Percentiles rank a stretch among this genome's conserved stretches.
phyloP scores from a whole-genome alignment of 2,888 invertebrate genomes.

The Timema cristinae region DNA sequence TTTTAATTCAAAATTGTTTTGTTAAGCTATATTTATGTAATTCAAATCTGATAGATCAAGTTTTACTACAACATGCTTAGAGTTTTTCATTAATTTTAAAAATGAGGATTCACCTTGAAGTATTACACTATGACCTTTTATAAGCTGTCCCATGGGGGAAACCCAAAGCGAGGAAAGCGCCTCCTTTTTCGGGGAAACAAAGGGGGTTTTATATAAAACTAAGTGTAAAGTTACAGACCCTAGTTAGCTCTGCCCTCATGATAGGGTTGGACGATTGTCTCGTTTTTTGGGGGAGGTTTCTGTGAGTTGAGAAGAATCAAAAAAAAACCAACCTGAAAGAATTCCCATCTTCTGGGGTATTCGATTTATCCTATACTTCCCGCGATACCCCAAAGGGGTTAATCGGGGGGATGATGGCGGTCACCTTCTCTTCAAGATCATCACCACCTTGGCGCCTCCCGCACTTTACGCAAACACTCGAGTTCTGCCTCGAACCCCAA shows the following conservation, averaged over 20 bases:
- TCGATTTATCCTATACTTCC: conserved; percentile 23
- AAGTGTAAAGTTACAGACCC: too few species aligned
- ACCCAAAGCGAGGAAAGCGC: too few species aligned
- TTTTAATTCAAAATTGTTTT: too few species aligned
- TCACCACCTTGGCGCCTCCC: conserved; percentile 20
- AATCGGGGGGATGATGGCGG: conserved; percentile 24
- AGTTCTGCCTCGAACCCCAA: conserved; percentile 19
- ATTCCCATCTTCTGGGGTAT: conserved; percentile 5
- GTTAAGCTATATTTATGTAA: too few species aligned
- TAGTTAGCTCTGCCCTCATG: not conserved
- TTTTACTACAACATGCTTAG: too few species aligned
- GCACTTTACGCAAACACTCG: conserved; percentile 19
- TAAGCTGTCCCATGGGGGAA: too few species aligned
- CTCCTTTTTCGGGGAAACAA: too few species aligned
- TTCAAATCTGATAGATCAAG: too few species aligned
- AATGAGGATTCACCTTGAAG: too few species aligned
- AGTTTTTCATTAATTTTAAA: too few species aligned
- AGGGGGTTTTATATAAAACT: too few species aligned
- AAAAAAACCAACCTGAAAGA: conserved; percentile 21
- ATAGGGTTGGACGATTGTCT: not conserved
- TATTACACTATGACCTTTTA: too few species aligned
- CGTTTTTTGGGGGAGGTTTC: not conserved
- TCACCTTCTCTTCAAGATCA: conserved; percentile 17
- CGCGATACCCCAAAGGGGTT: conserved; percentile 22
- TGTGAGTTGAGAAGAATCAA: not conserved